Base-by-base conservation (phyloP, 2,797 vertebrate species). In the Spheniscus humboldti region DNA sequence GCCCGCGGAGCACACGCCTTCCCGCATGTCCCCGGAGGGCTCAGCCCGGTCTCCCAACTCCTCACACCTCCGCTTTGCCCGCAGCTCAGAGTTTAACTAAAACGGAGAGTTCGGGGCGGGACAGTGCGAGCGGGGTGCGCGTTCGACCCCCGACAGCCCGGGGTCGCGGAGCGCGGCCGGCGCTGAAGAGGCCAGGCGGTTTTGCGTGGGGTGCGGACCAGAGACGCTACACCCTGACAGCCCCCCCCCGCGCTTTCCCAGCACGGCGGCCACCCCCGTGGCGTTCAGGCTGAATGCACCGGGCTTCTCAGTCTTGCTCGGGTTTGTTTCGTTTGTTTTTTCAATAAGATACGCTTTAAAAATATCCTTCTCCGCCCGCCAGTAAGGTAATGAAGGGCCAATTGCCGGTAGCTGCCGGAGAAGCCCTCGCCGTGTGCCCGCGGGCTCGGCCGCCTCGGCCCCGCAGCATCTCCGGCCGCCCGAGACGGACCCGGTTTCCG, bases 401-500 rank as follows among this genome's bases (percentile, higher is more conserved):
- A 41, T 18, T 3, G 41, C 50, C 5, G 2, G 43, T 15, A 33
- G 37, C 17, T 31, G 37, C 77, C 10, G 17, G 25, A 48, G 45
- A 17, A 80, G 53, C 43, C 48, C 45, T 28, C 10, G 10, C 50
- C 30, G 2, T 55, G 23, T 31, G 27, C 76, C 71, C 22, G 11
- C 5, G 10, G 67, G 37, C 45, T 79, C 25, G 24, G n/a, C 45
- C 13, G 3, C 30, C 14, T 39, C 53, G 18, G 31, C 91, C 41
- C 7, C 7, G n/a, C 37, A 13, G 31, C 55, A 13, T 20, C 55
- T 13, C 55, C 31, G 55, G 31, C 55, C 11, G 6, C 14, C 52
- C 28, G 37, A 7, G n/a, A 6, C 1, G 1, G n/a, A 22, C 5
- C 19, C 43, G 7, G 9, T 53, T 33, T 5, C 55, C 18, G 3